These are phyloP conservation scores for Ashinkailepas kermadecensis DNA, from an alignment of 2,888 invertebrate species.

Conservation along the genomic window DNA sequence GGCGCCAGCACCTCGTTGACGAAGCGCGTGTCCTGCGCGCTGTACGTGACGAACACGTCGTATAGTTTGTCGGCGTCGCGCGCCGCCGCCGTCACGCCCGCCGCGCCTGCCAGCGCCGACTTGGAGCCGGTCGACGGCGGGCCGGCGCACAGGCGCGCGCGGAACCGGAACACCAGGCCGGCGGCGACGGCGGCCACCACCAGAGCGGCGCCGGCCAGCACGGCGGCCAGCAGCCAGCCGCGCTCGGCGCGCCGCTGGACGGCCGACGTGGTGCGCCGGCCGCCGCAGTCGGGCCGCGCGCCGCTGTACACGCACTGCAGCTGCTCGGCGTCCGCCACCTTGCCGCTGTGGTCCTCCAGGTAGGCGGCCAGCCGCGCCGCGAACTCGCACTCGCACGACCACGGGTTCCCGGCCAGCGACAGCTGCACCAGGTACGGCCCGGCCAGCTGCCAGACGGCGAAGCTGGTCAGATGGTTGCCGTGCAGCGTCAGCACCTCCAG, in stretches of 20 bases:
- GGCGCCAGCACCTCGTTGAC: constrained; percentile 81
- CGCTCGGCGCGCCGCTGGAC: constrained; percentile 69
- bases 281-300: constrained; percentile 46
- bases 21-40: constrained; percentile 84
- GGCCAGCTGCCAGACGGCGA: constrained; percentile 77
- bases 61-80: constrained; percentile 55
- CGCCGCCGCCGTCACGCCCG: constrained; percentile 31
- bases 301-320: constrained; percentile 60
- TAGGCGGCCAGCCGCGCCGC: constrained; percentile 65
- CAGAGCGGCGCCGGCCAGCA: constrained; percentile 58
- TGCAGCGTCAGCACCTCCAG: constrained; percentile 77
- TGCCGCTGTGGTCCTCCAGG: constrained; percentile 67
- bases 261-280: constrained; percentile 51
- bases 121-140: constrained; percentile 36
- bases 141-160: constrained; percentile 40
- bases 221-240: constrained; percentile 68
- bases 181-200: constrained; percentile 66
- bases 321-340: constrained; percentile 68
- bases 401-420: constrained; percentile 71
- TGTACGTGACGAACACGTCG: constrained; percentile 93
- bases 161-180: constrained; percentile 70
- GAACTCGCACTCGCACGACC: constrained; percentile 86
- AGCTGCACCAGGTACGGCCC: constrained; percentile 84
- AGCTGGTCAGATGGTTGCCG: constrained; percentile 70
- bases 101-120: constrained; percentile 36